Evolutionary conservation across 1,140 invertebrate species (phyloP).

Genomic region (Drosophila ercepeae): DNA sequence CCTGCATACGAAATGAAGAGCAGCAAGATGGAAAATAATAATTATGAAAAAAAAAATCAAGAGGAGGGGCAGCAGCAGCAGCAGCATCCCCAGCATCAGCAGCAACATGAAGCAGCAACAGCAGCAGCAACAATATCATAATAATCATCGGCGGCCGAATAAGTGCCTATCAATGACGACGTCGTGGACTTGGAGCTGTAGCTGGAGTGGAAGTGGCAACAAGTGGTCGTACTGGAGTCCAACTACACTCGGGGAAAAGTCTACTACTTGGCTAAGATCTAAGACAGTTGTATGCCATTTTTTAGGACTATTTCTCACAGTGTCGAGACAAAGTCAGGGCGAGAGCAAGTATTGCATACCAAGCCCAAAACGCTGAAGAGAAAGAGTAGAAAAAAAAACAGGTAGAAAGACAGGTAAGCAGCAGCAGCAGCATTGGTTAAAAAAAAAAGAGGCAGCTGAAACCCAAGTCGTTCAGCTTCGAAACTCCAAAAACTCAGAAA

Average conservation of each 20-base stretch:
- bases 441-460: constrained; percentile 57
- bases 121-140: constrained; percentile 78
- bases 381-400: constrained; percentile 46
- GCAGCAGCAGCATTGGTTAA: constrained; percentile 16
- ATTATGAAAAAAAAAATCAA: constrained; percentile 41
- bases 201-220: constrained; percentile 48
- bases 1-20: constrained; percentile 79
- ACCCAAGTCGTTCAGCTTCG: constrained; percentile 44
- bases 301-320: background rate
- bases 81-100: constrained; percentile 28
- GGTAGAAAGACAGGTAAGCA: constrained; percentile 67
- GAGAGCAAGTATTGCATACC: constrained; percentile 48
- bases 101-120: constrained; percentile 36
- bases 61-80: constrained; percentile 17
- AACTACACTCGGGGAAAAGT: constrained; percentile 19
- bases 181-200: constrained; percentile 29
- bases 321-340: constrained; percentile 18
- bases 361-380: constrained; percentile 52
- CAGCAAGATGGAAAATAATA: constrained; percentile 64
- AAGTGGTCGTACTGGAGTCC: constrained; percentile 19
- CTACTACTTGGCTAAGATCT: background rate
- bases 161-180: constrained; percentile 80
- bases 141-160: constrained; percentile 75
- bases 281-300: background rate
- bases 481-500: constrained; percentile 30